A percentile compares a stretch with the other conserved stretches of the same genome.
phyloP scores from a whole-genome alignment of 1,140 invertebrate genomes.

The Carcinoscorpius rotundicauda region DNA sequence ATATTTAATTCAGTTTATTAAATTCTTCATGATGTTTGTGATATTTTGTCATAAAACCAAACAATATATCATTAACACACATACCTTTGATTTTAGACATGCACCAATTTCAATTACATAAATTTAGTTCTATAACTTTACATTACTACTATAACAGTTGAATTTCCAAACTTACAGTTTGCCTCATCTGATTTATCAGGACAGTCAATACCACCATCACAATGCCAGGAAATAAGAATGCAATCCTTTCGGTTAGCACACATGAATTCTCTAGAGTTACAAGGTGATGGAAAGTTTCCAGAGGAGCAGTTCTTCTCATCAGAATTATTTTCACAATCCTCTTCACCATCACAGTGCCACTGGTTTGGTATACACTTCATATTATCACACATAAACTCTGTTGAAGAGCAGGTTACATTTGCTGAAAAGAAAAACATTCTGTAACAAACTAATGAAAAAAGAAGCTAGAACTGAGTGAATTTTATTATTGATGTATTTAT shows the following conservation, averaged over 20 bases:
- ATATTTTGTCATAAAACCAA: too few species aligned
- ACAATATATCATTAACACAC: too few species aligned
- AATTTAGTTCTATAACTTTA: too few species aligned
- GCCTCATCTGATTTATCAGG: slow-evolving; percentile 24
- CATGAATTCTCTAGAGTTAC: slow-evolving; percentile 25
- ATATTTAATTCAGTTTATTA: too few species aligned
- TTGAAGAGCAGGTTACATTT: slow-evolving; percentile 39
- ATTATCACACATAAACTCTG: slow-evolving; percentile 50
- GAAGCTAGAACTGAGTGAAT: too few species aligned
- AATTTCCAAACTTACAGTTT: slow-evolving; percentile 10
- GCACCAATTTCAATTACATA: too few species aligned
- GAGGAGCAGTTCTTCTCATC: slow-evolving; percentile 19
- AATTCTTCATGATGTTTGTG: too few species aligned
- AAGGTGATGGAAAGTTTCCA: neutral
- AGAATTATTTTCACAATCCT: slow-evolving; percentile 38
- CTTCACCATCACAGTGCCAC: slow-evolving; percentile 87
- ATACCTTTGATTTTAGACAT: too few species aligned
- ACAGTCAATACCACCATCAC: slow-evolving; percentile 31
- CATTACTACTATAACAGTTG: too few species aligned
- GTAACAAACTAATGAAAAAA: too few species aligned
- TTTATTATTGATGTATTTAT: too few species aligned
- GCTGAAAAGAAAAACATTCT: slow-evolving; percentile 9
- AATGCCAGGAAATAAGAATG: slow-evolving; percentile 27
- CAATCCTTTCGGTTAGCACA: slow-evolving; percentile 27
- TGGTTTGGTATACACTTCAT: slow-evolving; percentile 54